Conservation (phyloP, 2,113 vertebrate genomes). For the Gambusia holbrooki region DNA sequence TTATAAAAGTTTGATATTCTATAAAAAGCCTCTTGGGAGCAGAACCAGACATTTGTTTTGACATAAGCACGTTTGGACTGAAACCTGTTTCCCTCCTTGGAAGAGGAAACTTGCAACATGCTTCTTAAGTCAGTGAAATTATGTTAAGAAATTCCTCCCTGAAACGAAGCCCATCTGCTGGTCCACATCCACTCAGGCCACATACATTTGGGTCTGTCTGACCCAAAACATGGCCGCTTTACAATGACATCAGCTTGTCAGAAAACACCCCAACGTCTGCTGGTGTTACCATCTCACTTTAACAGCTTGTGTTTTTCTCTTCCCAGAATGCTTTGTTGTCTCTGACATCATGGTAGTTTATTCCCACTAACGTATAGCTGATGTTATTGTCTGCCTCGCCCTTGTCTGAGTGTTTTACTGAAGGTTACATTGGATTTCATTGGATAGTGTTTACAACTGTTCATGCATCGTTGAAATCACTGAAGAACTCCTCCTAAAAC, state of each 20-base stretch:
- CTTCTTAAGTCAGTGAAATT: slow-evolving; percentile 26
- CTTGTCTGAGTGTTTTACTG: not conserved
- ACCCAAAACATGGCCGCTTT: slow-evolving; percentile 12
- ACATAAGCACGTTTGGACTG: slow-evolving; percentile 21
- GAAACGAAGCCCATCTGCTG: slow-evolving; percentile 48
- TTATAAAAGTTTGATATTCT: slow-evolving; percentile 29
- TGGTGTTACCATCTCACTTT: slow-evolving; percentile 2
- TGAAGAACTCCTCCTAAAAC: too few species aligned
- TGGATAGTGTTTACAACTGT: too few species aligned
- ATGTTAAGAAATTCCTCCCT: slow-evolving; percentile 31
- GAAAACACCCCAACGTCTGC: not conserved
- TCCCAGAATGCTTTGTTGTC: slow-evolving; percentile 20
- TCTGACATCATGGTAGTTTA: slow-evolving; percentile 61
- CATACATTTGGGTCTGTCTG: slow-evolving; percentile 18
- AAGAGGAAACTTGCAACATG: slow-evolving; percentile 10
- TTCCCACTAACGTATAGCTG: slow-evolving; percentile 38
- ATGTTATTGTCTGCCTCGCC: slow-evolving; percentile 33
- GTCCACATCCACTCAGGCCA: slow-evolving; percentile 22
- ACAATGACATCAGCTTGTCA: slow-evolving; percentile 35
- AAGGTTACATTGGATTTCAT: too few species aligned
- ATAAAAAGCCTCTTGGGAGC: not conserved
- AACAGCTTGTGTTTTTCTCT: not conserved
- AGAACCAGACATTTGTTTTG: slow-evolving; percentile 2
- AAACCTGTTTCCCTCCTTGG: not conserved
- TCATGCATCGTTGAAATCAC: too few species aligned